Percentiles rank a stretch among this genome's conserved stretches.
Conservation (phyloP, 2,888 invertebrate species). For the Acleris emargana region DNA sequence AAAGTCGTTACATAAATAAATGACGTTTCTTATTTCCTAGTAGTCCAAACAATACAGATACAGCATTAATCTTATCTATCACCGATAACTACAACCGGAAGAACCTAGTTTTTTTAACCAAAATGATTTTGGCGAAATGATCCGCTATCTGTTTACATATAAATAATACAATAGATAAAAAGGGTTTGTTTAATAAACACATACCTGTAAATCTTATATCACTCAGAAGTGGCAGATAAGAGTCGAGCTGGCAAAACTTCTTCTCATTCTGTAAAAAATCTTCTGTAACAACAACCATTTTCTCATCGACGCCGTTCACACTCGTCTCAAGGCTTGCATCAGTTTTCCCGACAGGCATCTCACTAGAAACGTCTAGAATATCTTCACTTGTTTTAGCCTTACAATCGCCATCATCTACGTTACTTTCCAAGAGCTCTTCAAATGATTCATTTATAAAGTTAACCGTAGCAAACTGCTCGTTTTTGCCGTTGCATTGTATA, state of each 20-base stretch:
- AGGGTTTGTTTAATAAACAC: conserved; percentile 37
- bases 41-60: no score
- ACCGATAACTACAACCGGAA: no score
- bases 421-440: conserved; percentile 75
- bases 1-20: no score
- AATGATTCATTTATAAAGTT: conserved; percentile 71
- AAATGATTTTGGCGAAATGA: no score
- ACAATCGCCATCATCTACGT: conserved; percentile 70
- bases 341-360: conserved; percentile 26
- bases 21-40: no score
- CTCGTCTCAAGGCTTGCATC: conserved; percentile 46
- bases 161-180: background rate
- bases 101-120: no score
- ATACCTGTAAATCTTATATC: conserved; percentile 79
- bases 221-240: conserved; percentile 67
- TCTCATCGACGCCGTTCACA: conserved; percentile 48
- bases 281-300: conserved; percentile 61
- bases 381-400: conserved; percentile 52
- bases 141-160: background rate
- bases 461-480: conserved; percentile 70
- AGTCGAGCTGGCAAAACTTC: conserved; percentile 70
- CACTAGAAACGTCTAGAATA: conserved; percentile 8
- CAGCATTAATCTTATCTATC: no score
- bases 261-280: conserved; percentile 79
- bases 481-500: conserved; percentile 59